Evolutionary conservation across 1,140 invertebrate species (phyloP), one percentile per base, ranked within the genome.

Genomic region (Drosophila nannoptera): DNA sequence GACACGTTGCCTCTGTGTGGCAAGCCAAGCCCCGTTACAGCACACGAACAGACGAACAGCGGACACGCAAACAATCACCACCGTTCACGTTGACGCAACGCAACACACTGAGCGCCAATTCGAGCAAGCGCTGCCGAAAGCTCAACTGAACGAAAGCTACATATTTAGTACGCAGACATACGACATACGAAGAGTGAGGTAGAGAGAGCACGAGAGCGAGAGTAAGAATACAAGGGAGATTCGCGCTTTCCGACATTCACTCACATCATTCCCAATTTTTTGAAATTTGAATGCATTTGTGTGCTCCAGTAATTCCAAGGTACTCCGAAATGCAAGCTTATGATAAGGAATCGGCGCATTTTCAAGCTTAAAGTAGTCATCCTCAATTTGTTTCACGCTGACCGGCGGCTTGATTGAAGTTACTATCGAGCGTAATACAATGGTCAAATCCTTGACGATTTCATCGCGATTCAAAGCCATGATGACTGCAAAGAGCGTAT

Each of bases 1-100:
- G 81, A 84, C 80, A 84, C 80, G 80, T 84, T 80, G 80, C 81
- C 80, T 69, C 78, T 70, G 67, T 77, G 67, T 82, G 66, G 78
- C 74, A 65, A 63, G 65, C 78, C 75, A 53, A 56, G 73, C 59
- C 62, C 68, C 54, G 49, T 49, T 49, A 48, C 38, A 64, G 54
- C 45, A 43, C 45, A 45, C 33, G 48, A 29, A 60, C 48, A 54
- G 42, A 45, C 14, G 56, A 38, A 42, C 35, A 48, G 31, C 42
- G 38, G 29, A 40, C 22, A 35, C 12, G 43, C 50, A 22, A 14
- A n/a, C 14, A 69, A 48, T 40, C 45, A 69, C 36, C 64, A 76
- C 81, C 67, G 77, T 42, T 73, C 68, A 43, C 74, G 67, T 77
- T 72, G 59, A 76, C 53, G 50, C 54, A 70, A 53, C 48, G 40